Evolutionary conservation across 2,113 vertebrate species (phyloP).

Genomic region (Sinocyclocheilus maitianheensis): DNA sequence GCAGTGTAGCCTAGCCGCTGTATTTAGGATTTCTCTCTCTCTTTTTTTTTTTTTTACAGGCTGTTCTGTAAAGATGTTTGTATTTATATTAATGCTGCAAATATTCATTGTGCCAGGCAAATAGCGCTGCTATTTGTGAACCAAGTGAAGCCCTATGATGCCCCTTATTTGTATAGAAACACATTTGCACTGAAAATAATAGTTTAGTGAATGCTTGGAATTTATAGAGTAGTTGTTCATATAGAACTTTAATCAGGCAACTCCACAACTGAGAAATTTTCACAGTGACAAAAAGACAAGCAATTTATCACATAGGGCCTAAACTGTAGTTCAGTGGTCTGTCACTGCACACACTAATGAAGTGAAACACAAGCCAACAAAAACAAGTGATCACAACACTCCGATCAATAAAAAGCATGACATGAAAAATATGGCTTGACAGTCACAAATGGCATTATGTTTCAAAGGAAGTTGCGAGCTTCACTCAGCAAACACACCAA

Average conservation of each 20-base stretch:
- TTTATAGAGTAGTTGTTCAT: neutral
- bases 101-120: neutral
- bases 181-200: neutral
- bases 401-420: constrained; percentile 47
- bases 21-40: too few species aligned
- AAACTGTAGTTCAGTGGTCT: neutral
- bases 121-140: neutral
- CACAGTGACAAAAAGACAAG: neutral
- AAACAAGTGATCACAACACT: neutral
- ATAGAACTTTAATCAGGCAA: neutral
- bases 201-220: neutral
- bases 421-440: constrained; percentile 44
- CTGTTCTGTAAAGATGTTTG: too few species aligned
- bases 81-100: neutral
- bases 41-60: too few species aligned
- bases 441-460: neutral
- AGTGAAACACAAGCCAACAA: constrained; percentile 7
- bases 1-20: too few species aligned
- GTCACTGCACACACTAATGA: constrained; percentile 16
- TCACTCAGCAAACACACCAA: constrained; percentile 41
- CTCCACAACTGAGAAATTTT: neutral
- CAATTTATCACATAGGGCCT: neutral
- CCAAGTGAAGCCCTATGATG: neutral
- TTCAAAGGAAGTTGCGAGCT: neutral
- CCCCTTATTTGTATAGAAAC: neutral